Evolutionary conservation across 2,797 vertebrate genomes (phyloP), one percentile per base, ranked within the genome.

Genomic region (Brachyrhaphis roseni): DNA sequence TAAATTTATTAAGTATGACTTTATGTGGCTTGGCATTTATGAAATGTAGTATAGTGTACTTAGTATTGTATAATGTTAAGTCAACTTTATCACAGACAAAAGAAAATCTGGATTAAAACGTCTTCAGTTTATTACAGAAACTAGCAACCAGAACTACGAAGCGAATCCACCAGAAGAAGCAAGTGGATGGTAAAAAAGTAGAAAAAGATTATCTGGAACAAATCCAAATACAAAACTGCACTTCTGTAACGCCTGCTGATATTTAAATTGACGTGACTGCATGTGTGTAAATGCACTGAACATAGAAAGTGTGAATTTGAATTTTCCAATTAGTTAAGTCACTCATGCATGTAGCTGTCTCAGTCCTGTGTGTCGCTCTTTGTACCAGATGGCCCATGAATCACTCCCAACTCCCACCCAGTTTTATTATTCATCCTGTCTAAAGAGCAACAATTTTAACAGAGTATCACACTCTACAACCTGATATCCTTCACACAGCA

Each of bases 391-490:
- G 96, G 96, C 89, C 93, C 94, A 96, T 97, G 96, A 97, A 96
- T 97, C 96, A 97, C 95, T 96, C 94, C 95, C 92, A 93, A 90
- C 93, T 89, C 94, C 92, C 91, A 92, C 90, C 92, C 85, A 90
- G 92, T 96, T 97, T 89, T 96, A 96, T 97, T 97, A 97, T 97
- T 97, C 96, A 97, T 96, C 93, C 93, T 87, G 95, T 85, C 75
- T 95, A 90, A 96, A 96, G 92, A 96, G 95, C 94, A 95, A 95
- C 95, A 91, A 91, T 92, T 97, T 96, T 91, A 93, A 94, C 73
- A 80, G 86, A 90, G 88, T 88, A 86, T 88, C 87, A 87, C 77
- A 84, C 84, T 78, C 77, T 86, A 74, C 36, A 41, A 82, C 53
- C 73, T 77, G 74, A 85, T 62, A 85, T 76, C 78, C 55, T 45